These are phyloP conservation scores for Drosophila borealis DNA, from an alignment of 2,888 invertebrate genomes.

Conservation along the genomic window DNA sequence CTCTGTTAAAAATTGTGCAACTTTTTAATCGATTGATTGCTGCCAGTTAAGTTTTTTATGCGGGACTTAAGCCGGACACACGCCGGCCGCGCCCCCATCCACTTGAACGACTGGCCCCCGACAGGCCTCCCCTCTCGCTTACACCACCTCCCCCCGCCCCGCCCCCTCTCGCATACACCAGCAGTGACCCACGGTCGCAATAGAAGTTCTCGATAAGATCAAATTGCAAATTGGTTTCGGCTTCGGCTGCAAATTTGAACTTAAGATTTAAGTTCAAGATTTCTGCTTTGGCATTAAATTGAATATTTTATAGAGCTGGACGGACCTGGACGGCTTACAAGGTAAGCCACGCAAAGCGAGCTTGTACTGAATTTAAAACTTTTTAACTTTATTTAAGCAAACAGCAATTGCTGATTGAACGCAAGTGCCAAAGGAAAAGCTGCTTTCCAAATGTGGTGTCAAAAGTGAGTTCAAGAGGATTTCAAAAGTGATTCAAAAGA, in stretches of 20 bases:
- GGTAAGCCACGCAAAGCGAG: background rate
- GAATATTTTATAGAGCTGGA: constrained; percentile 20
- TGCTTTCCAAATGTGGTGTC: no score
- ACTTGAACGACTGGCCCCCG: background rate
- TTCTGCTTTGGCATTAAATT: constrained; percentile 23
- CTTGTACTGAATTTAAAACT: background rate
- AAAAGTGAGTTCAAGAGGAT: no score
- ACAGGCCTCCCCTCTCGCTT: background rate
- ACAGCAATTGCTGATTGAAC: no score
- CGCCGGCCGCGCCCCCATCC: background rate
- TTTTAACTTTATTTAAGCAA: background rate
- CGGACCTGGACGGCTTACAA: no score
- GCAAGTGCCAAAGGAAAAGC: no score
- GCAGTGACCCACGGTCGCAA: constrained; percentile 1
- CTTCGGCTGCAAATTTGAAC: constrained; percentile 15
- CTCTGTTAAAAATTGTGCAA: constrained; percentile 54
- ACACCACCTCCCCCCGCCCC: background rate
- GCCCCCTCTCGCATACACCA: background rate
- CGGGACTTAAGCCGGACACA: constrained; percentile 55
- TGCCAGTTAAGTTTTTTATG: constrained; percentile 64
- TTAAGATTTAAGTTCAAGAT: constrained; percentile 31
- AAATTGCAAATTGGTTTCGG: constrained; percentile 67
- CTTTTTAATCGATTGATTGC: constrained; percentile 78
- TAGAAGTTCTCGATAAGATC: constrained; percentile 61
- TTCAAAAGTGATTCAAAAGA: no score